Evolutionary conservation across 2,113 vertebrate genomes (phyloP).

Genomic region (Spea bombifrons): DNA sequence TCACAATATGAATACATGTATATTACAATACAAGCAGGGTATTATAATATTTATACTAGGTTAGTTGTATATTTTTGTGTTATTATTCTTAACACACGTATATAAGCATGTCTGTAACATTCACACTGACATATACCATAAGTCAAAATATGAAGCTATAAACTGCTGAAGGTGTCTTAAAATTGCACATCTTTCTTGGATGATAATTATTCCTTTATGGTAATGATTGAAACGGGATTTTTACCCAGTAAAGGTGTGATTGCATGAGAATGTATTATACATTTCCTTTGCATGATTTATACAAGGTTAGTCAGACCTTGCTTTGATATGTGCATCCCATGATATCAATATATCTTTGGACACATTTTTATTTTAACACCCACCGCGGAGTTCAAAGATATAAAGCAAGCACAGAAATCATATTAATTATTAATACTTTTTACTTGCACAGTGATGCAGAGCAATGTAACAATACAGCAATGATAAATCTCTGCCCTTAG

Average conservation of each 20-base stretch:
- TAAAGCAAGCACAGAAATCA: slow-evolving; percentile 18
- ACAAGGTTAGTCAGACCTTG: slow-evolving; percentile 38
- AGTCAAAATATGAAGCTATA: too few species aligned
- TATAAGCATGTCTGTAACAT: too few species aligned
- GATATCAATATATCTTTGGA: slow-evolving; percentile 33
- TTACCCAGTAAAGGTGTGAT: slow-evolving; percentile 3
- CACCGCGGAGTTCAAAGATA: slow-evolving; percentile 35
- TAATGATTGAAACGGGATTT: neutral
- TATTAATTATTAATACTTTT: slow-evolving; percentile 38
- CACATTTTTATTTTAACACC: slow-evolving; percentile 32
- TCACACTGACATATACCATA: too few species aligned
- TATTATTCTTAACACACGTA: too few species aligned
- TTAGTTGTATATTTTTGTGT: too few species aligned
- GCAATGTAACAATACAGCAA: slow-evolving; percentile 17
- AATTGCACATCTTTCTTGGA: neutral
- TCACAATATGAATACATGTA: too few species aligned
- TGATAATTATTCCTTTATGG: neutral
- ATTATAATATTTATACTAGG: too few species aligned
- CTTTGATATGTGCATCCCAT: slow-evolving; percentile 28
- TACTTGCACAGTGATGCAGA: slow-evolving; percentile 6
- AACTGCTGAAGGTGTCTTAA: too few species aligned
- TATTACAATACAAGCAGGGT: too few species aligned
- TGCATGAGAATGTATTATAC: neutral
- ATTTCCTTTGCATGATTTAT: slow-evolving; percentile 20
- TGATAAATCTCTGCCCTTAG: slow-evolving; percentile 13